phyloP scores from a whole-genome alignment of 2,113 vertebrate species.

The rat (Rattus norvegicus) region DNA sequence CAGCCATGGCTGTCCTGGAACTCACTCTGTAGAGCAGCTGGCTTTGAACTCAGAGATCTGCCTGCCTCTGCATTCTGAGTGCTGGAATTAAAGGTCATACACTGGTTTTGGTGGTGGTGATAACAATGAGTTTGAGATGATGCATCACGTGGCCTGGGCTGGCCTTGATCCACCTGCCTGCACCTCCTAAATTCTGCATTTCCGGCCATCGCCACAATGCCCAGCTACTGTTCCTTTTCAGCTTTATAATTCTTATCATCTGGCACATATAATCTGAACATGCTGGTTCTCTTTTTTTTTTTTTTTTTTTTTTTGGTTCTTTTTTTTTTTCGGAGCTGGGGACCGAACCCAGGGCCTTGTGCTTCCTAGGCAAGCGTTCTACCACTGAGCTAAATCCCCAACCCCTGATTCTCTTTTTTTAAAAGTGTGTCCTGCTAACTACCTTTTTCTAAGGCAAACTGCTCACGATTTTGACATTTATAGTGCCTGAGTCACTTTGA shows the following conservation, averaged over 20 bases:
- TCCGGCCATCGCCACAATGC: neutral
- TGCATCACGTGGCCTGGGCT: neutral
- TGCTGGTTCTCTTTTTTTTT: neutral
- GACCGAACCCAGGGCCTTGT: too few species aligned
- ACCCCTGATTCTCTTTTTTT: conserved; percentile 6
- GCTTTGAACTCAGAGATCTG: too few species aligned
- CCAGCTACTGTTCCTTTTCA: neutral
- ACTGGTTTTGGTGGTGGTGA: too few species aligned
- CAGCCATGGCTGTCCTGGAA: too few species aligned
- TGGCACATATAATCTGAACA: neutral
- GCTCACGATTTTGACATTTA: neutral
- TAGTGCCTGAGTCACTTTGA: neutral
- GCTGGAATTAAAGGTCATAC: too few species aligned
- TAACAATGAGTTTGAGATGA: neutral
- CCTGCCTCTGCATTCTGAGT: too few species aligned
- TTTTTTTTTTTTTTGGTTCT: too few species aligned
- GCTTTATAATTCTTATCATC: conserved; percentile 29
- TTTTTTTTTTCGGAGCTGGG: too few species aligned
- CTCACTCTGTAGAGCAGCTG: too few species aligned
- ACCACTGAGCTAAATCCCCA: too few species aligned
- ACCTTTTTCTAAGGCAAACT: neutral
- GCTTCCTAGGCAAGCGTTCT: too few species aligned
- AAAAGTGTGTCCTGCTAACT: conserved; percentile 16
- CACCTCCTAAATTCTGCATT: neutral
- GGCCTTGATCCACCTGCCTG: neutral